Base-by-base conservation (phyloP, 1,140 invertebrate species). In the Polypedilum pembai region DNA sequence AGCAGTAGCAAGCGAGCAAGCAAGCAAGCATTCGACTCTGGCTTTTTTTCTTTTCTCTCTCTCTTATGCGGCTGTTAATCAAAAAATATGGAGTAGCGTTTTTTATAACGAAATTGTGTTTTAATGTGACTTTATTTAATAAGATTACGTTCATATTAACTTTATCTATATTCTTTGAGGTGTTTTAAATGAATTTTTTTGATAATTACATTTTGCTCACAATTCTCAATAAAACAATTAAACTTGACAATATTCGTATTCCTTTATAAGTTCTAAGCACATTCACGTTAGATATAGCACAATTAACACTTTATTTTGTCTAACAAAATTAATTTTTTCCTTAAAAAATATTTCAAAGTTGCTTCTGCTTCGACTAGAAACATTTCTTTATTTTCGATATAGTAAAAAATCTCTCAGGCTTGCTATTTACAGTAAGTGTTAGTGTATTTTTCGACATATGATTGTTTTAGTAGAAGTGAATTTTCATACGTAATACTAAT, bases 301-400 rank as follows among this genome's bases (percentile, higher is more conserved):
- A 33, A 33, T 33, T 33, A 33, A 33, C 24, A 33, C 24, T 33
- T 33, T 33, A 33, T 5, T 33, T 33, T 33, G 24, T 33, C 24
- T 33, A 33, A 33, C 24, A 33, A 33, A 33, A 33, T 33, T 33
- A 33, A 33, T 33, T 33, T 33, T 33, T 33, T 33, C 24, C 24
- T 33, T 33, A 33, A 33, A 33, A 33, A 56, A 56, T n/a, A n/a
- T 56, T 56, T 56, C 12, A 56, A 56, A 56, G n/a, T n/a, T 56
- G 45, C 45, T 56, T 56, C 45, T 56, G 45, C 10, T n/a, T 56
- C 12, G 45, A 56, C 45, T 56, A 56, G 45, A 56, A 56, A 56
- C 45, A 56, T 56, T 56, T 56, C 45, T 56, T 56, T 56, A 56
- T 56, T 56, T 56, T 56, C n/a, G n/a, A n/a, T 56, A 56, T 33